Conservation (phyloP, 2,113 vertebrate species). For the Panurus biarmicus region DNA sequence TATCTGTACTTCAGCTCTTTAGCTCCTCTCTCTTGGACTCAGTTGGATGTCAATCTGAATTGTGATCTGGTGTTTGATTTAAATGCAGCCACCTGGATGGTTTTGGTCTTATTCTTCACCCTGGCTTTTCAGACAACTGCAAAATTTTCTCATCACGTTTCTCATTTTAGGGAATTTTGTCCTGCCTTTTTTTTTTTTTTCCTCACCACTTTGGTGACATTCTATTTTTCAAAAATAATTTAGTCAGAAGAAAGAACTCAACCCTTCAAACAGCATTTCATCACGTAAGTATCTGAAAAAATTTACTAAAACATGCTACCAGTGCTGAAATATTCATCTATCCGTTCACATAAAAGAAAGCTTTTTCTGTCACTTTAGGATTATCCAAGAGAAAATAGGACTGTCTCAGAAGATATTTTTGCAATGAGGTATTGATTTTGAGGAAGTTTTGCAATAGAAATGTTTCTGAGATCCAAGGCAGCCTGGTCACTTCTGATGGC, state of each 20-base stretch:
- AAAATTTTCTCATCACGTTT: background rate
- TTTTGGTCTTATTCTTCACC: background rate
- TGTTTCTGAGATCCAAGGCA: background rate
- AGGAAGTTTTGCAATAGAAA: background rate
- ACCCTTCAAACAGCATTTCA: background rate
- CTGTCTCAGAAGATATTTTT: background rate
- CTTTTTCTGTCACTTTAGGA: background rate
- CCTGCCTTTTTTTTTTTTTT: background rate
- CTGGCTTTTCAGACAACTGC: background rate
- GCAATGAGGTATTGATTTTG: slow-evolving; percentile 18
- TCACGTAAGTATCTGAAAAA: background rate
- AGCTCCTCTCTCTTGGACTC: background rate
- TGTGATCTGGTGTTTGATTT: background rate
- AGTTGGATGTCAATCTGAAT: background rate
- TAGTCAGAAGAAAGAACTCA: background rate
- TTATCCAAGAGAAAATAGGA: background rate
- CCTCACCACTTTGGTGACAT: background rate
- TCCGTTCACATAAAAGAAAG: background rate
- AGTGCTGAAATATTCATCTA: background rate
- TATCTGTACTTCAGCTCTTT: background rate
- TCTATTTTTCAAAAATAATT: background rate
- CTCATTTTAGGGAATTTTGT: background rate
- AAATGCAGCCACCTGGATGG: background rate
- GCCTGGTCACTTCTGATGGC: background rate
- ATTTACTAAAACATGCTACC: background rate